Evolutionary conservation across 2,797 vertebrate species (phyloP), one percentile per base, ranked within the genome.

Genomic region (Forpus xanthops): DNA sequence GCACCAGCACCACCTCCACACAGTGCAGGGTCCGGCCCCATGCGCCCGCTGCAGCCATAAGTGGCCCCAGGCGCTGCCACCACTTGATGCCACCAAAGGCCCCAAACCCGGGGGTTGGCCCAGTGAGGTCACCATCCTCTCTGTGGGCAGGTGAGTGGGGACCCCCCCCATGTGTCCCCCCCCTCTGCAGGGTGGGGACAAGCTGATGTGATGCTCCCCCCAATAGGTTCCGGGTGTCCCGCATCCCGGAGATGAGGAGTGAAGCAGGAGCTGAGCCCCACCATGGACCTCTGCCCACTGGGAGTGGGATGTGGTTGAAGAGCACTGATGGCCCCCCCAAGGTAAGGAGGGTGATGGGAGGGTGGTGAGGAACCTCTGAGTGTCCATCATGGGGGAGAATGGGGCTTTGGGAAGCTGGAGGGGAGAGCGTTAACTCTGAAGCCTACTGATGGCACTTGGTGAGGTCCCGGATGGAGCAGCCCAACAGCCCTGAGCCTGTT

Each of bases 1-100:
- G 5, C 99, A 99, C 93, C 98, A 98, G 96, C 99, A 99, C 71
- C 99, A 99, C 94, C 98, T 98, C 25, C 99, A 99, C 98, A 99
- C 99, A 0, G 98, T 99, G 97, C 99, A 98, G 76, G 98, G 98
- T 2, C 94, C 98, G 12, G 98, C 98, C 31, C 97, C 98, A 15
- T 99, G 99, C 47, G 97, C 98, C 41, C 99, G 99, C 45, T 99
- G 99, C 31, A 98, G 98, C 95, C 99, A 99, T 93, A 99, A 99
- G 88, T 99, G 99, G 99, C 99, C 99, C 0, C 96, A 98, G 18
- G 77, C 98, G 65, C 97, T 98, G 66, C 97, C 98, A 3, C 75
- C 97, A 4, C 49, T 89, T 0, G 35, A 98, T 61, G 96, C 97
- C 85, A 33, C 76, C 75, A 93, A 65, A 35, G 61, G 8, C 8